phyloP scores from a whole-genome alignment of 2,113 vertebrate genomes.

The Nipponia nippon region DNA sequence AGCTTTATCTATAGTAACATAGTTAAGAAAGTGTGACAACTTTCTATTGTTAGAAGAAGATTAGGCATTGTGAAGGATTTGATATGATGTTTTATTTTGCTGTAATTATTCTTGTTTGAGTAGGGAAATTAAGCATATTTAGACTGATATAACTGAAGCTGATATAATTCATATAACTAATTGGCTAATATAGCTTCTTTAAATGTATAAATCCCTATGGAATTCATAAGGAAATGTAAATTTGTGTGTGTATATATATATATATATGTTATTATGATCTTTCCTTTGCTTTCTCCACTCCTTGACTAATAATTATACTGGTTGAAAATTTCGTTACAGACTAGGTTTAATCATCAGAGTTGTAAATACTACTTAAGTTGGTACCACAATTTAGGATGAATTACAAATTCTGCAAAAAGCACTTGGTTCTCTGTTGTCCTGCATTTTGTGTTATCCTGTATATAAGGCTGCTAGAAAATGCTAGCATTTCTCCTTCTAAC shows the following conservation, averaged over 20 bases:
- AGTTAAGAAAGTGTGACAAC: background rate
- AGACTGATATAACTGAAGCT: background rate
- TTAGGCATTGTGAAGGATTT: background rate
- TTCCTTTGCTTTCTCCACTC: background rate
- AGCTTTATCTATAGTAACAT: background rate
- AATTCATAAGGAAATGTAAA: background rate
- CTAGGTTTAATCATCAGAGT: background rate
- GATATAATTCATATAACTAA: background rate
- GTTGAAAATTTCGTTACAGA: background rate
- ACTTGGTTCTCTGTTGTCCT: background rate
- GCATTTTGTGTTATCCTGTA: background rate
- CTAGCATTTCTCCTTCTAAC: background rate
- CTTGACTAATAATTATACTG: background rate
- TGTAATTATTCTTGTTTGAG: background rate
- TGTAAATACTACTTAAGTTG: background rate
- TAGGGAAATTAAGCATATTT: background rate
- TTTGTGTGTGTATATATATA: accelerated
- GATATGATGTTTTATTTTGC: background rate
- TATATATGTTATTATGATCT: accelerated
- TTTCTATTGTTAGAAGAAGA: background rate
- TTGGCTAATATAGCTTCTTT: background rate
- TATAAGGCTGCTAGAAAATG: background rate
- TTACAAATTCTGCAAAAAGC: background rate
- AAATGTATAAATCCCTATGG: background rate
- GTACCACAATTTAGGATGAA: background rate